Evolutionary conservation across 2,888 invertebrate genomes (phyloP).

Genomic region (Leptopterna dolabrata): DNA sequence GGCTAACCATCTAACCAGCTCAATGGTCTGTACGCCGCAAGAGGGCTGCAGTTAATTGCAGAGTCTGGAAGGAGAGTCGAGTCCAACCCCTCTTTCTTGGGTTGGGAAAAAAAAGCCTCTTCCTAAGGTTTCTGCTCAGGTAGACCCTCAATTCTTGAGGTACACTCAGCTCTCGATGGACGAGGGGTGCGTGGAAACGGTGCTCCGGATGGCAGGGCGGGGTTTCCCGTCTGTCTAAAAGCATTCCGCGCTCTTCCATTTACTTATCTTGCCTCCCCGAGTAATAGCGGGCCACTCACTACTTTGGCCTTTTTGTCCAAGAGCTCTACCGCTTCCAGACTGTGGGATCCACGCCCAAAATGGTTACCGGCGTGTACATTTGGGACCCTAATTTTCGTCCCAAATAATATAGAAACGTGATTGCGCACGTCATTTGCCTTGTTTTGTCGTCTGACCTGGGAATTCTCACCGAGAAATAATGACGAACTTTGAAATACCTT

Average conservation of each 20-base stretch:
- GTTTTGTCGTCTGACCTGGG: no score
- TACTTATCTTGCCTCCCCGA: neutral
- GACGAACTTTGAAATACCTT: no score
- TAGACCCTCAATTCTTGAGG: neutral
- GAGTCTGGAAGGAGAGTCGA: neutral
- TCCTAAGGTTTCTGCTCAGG: neutral
- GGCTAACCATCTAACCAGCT: neutral
- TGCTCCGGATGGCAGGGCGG: neutral
- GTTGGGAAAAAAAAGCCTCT: neutral
- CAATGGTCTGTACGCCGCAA: neutral
- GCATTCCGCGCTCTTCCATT: constrained; percentile 12
- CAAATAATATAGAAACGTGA: neutral
- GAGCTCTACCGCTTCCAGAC: neutral
- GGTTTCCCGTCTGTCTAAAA: constrained; percentile 15
- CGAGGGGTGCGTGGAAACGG: neutral
- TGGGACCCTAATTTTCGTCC: neutral
- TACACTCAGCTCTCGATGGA: neutral
- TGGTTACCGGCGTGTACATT: neutral
- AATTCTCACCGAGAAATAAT: no score
- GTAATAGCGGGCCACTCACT: neutral
- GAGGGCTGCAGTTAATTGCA: constrained; percentile 21
- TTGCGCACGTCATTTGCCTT: no score
- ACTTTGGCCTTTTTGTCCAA: neutral
- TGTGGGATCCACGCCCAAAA: neutral
- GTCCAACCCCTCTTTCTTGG: neutral